Evolutionary conservation across 1,140 invertebrate species (phyloP).

Genomic region (Agrypnia vestita): DNA sequence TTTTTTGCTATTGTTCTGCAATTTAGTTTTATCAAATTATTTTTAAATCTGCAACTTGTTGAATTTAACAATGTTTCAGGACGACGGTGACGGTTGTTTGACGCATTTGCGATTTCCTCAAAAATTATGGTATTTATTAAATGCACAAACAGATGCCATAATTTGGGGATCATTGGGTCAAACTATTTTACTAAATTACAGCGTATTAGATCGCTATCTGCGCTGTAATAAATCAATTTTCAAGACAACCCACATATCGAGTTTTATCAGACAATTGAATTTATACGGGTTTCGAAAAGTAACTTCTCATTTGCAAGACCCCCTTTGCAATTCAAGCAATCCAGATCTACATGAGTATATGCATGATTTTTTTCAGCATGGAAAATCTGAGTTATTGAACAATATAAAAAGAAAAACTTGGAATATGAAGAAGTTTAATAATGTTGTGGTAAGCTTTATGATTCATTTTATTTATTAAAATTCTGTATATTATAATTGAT

Average conservation of each 20-base stretch:
- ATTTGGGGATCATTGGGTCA: constrained; percentile 73
- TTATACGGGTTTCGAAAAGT: constrained; percentile 78
- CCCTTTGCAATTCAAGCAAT: constrained; percentile 72
- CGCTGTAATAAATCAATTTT: constrained; percentile 73
- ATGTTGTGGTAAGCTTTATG: not conserved
- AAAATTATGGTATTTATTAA: constrained; percentile 76
- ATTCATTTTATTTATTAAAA: not conserved
- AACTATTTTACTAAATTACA: constrained; percentile 75
- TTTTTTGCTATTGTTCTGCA: not conserved
- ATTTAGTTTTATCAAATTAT: not conserved
- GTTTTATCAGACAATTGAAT: constrained; percentile 77
- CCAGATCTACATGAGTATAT: constrained; percentile 76
- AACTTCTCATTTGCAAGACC: constrained; percentile 75
- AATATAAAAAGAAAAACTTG: constrained; percentile 74
- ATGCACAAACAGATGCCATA: constrained; percentile 73
- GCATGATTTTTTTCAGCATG: constrained; percentile 74
- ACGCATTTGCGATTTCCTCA: constrained; percentile 76
- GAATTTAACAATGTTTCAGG: constrained; percentile 68
- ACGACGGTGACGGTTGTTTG: constrained; percentile 68
- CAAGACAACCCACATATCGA: constrained; percentile 77
- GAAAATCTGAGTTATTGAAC: constrained; percentile 71
- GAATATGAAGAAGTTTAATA: constrained; percentile 63
- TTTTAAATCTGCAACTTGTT: not conserved
- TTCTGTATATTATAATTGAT: too few relatives aligned
- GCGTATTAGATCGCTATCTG: constrained; percentile 73